Evolutionary conservation across 2,888 invertebrate species (phyloP), one percentile per base, ranked within the genome.

Genomic region (Cactoblastis cactorum): DNA sequence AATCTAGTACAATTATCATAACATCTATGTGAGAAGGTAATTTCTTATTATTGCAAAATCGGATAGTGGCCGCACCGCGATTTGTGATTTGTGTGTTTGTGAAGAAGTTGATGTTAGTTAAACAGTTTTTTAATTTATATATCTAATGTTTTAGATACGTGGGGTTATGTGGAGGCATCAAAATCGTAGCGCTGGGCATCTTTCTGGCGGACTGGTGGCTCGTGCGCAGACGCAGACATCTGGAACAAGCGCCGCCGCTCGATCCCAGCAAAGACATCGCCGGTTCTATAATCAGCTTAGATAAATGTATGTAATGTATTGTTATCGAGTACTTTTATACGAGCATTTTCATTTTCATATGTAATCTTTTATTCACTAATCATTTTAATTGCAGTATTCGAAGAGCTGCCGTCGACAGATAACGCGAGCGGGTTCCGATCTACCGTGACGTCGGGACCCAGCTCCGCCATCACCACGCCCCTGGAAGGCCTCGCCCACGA

Each of bases 151-250:
- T 0, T 65, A 95, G 96, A 78, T 97, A 96, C 74, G 96, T 97
- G 47, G 97, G 97, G 18, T 91, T 97, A 8, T 97, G 97, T 74
- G 95, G 96, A 47, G 95, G 95, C 5, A 95, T 97, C 50, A 97
- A 97, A 85, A 93, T 97, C 51, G 90, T 97, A 38, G 97, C 97
- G 0, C 83, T 96, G 52, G 94, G 94, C 6, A 93, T 97, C 69
- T 97, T 97, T 83, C 83, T 95, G 62, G 92, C 95, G 24, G 97
- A 97, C 77, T 97, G 96, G 96, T 95, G 96, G 94, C 87, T 97
- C 45, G 96, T 97, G 47, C 91, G 95, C 46, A 91, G 94, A 62
- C 93, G 95, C 63, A 91, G 91, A 58, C 91, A 93, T 56, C 83
- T 92, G 50, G 92, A 93, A 64, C 91, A 91, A 33, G 83, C 89